A percentile compares a stretch with the other conserved stretches of the same genome.
phyloP scores from a whole-genome alignment of 35 echinoderm and acorn worm genomes.

The Acanthaster planci region DNA sequence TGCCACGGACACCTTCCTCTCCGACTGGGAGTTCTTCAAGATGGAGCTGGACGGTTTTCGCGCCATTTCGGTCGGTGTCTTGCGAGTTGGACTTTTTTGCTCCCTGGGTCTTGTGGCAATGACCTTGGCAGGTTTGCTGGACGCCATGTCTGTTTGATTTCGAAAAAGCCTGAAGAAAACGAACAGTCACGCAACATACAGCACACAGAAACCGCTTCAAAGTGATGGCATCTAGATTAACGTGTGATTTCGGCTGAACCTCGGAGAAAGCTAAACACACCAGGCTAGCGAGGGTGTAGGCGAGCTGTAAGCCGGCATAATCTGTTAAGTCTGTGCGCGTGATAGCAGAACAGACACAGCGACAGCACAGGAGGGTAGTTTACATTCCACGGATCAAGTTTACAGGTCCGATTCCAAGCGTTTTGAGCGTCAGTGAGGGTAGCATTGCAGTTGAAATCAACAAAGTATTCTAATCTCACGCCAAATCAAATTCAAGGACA shows the following conservation, averaged over 20 bases:
- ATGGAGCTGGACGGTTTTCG: not conserved
- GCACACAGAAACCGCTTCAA: no score
- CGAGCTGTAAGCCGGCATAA: no score
- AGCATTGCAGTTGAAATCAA: not conserved
- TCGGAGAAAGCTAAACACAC: no score
- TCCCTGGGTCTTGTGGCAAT: not conserved
- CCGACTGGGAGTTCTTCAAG: not conserved
- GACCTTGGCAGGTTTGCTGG: not conserved
- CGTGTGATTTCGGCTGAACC: no score
- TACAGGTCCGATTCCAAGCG: not conserved
- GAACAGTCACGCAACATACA: no score
- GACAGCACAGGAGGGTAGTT: not conserved
- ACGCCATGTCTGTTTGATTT: not conserved
- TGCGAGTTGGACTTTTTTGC: not conserved
- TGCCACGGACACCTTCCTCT: not conserved
- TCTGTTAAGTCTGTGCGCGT: no score
- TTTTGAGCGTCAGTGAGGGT: not conserved
- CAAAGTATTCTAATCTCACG: not conserved
- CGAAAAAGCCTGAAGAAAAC: no score
- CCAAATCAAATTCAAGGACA: no score
- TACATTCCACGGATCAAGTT: constrained; percentile 18
- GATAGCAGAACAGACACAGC: not conserved
- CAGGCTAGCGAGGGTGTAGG: no score
- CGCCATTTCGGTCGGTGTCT: not conserved
- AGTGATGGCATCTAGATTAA: no score